Evolutionary conservation across 1,140 invertebrate genomes (phyloP).

Genomic region (Spodoptera frugiperda): DNA sequence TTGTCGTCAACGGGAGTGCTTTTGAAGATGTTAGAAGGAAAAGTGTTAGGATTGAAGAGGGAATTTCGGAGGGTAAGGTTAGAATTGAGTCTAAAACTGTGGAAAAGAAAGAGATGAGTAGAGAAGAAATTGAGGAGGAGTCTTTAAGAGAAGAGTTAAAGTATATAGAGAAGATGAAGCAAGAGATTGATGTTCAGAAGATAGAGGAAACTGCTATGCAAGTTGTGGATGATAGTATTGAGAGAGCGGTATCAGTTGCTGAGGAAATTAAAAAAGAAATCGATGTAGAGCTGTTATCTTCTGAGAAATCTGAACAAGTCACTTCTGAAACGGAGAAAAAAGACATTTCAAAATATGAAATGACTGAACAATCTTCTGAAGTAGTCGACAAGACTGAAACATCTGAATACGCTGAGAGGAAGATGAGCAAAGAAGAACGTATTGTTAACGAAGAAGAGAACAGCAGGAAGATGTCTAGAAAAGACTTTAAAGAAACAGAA

Average conservation of each 20-base stretch:
- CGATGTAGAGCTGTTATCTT: slow-evolving; percentile 36
- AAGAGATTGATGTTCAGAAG: slow-evolving; percentile 66
- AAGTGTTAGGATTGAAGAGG: slow-evolving; percentile 27
- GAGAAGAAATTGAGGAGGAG: slow-evolving; percentile 51
- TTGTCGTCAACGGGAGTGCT: slow-evolving; percentile 7
- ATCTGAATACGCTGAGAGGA: slow-evolving; percentile 10
- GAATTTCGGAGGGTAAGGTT: slow-evolving; percentile 5
- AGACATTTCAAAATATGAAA: not conserved
- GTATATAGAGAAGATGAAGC: slow-evolving; percentile 61
- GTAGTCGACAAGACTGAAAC: slow-evolving; percentile 13
- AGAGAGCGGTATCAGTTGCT: slow-evolving; percentile 60
- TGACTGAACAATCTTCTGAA: slow-evolving; percentile 5
- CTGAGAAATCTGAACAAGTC: not conserved
- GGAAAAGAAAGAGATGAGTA: slow-evolving; percentile 39
- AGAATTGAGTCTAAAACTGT: not conserved
- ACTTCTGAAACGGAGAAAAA: not conserved
- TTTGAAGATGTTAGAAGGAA: slow-evolving; percentile 27
- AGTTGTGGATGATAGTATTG: slow-evolving; percentile 66
- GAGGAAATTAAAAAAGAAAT: slow-evolving; percentile 69
- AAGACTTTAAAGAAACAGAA: slow-evolving; percentile 17
- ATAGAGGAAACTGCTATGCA: slow-evolving; percentile 68
- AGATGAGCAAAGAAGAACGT: slow-evolving; percentile 12
- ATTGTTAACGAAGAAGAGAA: not conserved
- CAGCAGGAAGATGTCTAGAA: not conserved
- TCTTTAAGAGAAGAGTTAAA: slow-evolving; percentile 56